A percentile compares a stretch with the other conserved stretches of the same genome.
Conservation (phyloP, 2,888 invertebrate genomes). For the Pogonocherus hispidulus region DNA sequence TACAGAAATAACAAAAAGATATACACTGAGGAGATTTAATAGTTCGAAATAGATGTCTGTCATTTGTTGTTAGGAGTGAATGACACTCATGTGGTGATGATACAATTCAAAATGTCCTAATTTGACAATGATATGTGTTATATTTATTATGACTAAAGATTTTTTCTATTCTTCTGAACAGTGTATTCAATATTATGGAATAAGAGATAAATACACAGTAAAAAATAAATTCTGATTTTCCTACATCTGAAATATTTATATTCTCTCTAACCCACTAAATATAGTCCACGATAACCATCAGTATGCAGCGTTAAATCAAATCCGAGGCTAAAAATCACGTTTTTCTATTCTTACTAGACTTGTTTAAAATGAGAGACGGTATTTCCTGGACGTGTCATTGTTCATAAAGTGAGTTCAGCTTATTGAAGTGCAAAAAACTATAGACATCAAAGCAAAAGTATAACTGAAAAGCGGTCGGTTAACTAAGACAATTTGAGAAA, state of each 20-base stretch:
- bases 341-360: background rate
- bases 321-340: background rate
- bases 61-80: no score
- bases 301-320: background rate
- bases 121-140: no score
- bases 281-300: background rate
- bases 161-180: no score
- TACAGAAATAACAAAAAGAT: no score
- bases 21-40: no score
- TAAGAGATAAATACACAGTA: no score
- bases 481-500: slow-evolving; percentile 21
- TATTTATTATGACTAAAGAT: no score
- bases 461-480: slow-evolving; percentile 10
- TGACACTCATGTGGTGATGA: no score
- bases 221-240: background rate
- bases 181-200: no score
- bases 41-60: no score
- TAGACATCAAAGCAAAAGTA: slow-evolving; percentile 3
- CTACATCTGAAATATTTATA: background rate
- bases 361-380: background rate
- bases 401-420: background rate
- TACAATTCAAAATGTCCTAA: no score
- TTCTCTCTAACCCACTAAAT: background rate
- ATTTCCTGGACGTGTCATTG: background rate
- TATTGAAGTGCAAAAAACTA: slow-evolving; percentile 15